Conservation (phyloP, 2,888 invertebrate genomes). For the Eurytoma californica region DNA sequence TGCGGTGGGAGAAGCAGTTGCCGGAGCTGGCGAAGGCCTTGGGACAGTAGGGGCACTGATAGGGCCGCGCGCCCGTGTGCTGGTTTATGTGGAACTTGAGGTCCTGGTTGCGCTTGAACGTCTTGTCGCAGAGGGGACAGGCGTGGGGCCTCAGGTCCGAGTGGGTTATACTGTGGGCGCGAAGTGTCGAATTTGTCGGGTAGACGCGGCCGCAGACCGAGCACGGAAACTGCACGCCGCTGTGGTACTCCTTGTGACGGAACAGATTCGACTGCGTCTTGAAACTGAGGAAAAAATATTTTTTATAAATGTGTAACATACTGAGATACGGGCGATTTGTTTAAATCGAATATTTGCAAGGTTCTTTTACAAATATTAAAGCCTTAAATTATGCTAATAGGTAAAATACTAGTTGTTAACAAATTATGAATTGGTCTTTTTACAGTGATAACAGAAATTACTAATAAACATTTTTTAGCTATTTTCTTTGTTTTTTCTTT, state of each 20-base stretch:
- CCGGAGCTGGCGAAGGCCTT: constrained; percentile 84
- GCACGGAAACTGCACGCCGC: constrained; percentile 79
- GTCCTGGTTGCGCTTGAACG: constrained; percentile 85
- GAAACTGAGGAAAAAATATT: constrained; percentile 76
- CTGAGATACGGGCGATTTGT: too few relatives aligned
- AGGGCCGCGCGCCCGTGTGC: constrained; percentile 85
- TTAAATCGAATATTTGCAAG: too few relatives aligned
- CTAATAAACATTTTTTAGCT: too few relatives aligned
- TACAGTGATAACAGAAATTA: too few relatives aligned
- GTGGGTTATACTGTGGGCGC: constrained; percentile 84
- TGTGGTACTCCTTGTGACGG: constrained; percentile 81
- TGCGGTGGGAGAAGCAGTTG: constrained; percentile 85
- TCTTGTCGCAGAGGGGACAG: constrained; percentile 83
- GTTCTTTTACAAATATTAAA: too few relatives aligned
- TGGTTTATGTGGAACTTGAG: constrained; percentile 86
- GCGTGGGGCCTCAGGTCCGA: constrained; percentile 82
- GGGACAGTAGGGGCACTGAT: constrained; percentile 85
- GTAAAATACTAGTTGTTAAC: too few relatives aligned
- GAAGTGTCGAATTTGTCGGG: constrained; percentile 81
- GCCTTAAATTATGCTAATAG: too few relatives aligned
- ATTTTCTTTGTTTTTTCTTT: too few relatives aligned
- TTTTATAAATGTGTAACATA: neutral
- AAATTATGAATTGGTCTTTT: too few relatives aligned
- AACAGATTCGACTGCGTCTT: constrained; percentile 81
- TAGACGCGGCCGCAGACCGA: constrained; percentile 83